Percentiles rank a stretch among this genome's conserved stretches.
These are phyloP conservation scores for Sminthopsis crassicaudata DNA, from an alignment of 2,113 vertebrate species.

Conservation along the genomic window DNA sequence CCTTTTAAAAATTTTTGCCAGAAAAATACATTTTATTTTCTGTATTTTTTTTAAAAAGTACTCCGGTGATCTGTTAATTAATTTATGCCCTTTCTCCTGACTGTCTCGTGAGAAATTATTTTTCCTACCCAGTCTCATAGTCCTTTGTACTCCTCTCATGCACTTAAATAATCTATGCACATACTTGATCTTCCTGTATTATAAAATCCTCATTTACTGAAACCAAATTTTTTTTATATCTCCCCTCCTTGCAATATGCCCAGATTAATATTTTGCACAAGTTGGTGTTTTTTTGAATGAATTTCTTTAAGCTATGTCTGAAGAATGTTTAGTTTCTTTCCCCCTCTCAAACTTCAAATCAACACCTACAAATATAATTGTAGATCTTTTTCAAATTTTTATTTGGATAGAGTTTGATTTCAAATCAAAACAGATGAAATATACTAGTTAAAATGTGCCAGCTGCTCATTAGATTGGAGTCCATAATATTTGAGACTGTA, in stretches of 20 bases:
- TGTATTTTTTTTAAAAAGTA: not conserved
- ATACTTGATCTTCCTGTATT: not conserved
- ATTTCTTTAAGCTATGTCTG: not conserved
- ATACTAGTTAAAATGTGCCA: not conserved
- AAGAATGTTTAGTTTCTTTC: not conserved
- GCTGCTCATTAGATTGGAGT: not conserved
- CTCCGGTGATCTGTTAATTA: not conserved
- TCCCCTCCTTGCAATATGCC: not conserved
- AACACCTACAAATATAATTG: not conserved
- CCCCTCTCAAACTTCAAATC: not conserved
- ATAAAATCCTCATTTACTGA: not conserved
- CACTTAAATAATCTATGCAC: not conserved
- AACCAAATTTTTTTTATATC: not conserved
- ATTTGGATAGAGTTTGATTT: not conserved
- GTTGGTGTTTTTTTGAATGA: not conserved
- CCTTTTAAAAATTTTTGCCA: not conserved
- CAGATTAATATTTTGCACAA: not conserved
- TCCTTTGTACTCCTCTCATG: not conserved
- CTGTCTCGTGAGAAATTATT: not conserved
- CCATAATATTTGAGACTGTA: not conserved
- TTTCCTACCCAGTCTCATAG: not conserved
- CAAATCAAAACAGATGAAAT: not conserved
- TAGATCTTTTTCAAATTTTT: not conserved
- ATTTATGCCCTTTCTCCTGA: not conserved
- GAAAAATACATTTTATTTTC: not conserved